Evolutionary conservation across 2,888 invertebrate species (phyloP).

Genomic region (Sesamia inferens): DNA sequence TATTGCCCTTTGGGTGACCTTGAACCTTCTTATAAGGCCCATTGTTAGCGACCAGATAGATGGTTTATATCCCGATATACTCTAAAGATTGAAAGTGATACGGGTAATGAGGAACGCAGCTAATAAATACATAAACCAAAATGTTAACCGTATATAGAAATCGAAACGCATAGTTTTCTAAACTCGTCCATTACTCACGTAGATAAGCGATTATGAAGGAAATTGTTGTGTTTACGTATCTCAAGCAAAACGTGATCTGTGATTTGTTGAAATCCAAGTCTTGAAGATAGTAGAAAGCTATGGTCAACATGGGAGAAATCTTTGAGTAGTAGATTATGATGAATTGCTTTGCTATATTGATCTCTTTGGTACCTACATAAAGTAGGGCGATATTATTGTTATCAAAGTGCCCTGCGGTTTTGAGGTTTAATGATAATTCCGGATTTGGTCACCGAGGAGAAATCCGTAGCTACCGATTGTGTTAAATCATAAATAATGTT

Average conservation of each 20-base stretch:
- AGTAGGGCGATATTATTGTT: slow-evolving; percentile 18
- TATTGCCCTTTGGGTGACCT: too few relatives aligned
- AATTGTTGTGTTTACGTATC: slow-evolving; percentile 56
- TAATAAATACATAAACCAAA: not conserved
- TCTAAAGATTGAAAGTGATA: too few relatives aligned
- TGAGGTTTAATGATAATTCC: not conserved
- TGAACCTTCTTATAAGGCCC: too few relatives aligned
- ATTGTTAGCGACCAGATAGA: too few relatives aligned
- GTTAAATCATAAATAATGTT: not conserved
- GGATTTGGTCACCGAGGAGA: slow-evolving; percentile 7
- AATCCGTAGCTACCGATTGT: not conserved
- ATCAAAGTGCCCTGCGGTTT: slow-evolving; percentile 40
- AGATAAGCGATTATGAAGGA: slow-evolving; percentile 39
- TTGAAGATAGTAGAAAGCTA: slow-evolving; percentile 32
- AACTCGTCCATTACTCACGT: slow-evolving; percentile 35
- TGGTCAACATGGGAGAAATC: slow-evolving; percentile 28
- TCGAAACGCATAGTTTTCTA: slow-evolving; percentile 33
- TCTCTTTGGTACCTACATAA: slow-evolving; percentile 27
- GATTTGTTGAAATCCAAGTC: slow-evolving; percentile 35
- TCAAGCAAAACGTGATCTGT: slow-evolving; percentile 52
- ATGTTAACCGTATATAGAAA: slow-evolving; percentile 1
- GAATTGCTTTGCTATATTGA: slow-evolving; percentile 39
- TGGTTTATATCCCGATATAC: too few relatives aligned
- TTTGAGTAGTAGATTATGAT: slow-evolving; percentile 13
- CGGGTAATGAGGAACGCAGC: too few relatives aligned